phyloP scores from a whole-genome alignment of 2,888 invertebrate genomes.

The Pyrochroa serraticornis region DNA sequence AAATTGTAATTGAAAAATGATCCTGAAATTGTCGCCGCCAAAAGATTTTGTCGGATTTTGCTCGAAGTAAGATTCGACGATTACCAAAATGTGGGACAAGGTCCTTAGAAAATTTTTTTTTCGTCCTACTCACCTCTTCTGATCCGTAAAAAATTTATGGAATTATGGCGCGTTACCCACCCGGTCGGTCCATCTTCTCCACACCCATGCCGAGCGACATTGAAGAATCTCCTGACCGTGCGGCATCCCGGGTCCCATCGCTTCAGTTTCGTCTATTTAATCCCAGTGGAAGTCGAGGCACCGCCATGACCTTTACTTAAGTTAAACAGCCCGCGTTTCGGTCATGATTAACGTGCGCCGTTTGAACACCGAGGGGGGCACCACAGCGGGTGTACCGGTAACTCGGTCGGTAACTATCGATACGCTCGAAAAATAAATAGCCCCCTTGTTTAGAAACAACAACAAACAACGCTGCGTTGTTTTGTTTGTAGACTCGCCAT shows the following conservation, averaged over 20 bases:
- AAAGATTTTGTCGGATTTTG: no score
- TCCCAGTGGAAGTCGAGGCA: conserved; percentile 21
- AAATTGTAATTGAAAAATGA: no score
- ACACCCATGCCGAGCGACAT: background rate
- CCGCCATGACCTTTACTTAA: conserved; percentile 13
- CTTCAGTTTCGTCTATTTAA: conserved; percentile 20
- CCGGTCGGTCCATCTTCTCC: no score
- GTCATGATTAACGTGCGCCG: conserved; percentile 38
- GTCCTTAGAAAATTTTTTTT: no score
- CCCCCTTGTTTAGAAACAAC: conserved; percentile 35
- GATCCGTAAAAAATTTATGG: no score
- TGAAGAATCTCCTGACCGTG: conserved; percentile 11
- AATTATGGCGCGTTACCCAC: no score
- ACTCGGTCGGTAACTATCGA: conserved; percentile 36
- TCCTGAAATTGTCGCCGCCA: no score
- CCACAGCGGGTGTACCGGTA: conserved; percentile 32
- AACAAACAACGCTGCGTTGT: conserved; percentile 15
- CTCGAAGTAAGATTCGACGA: no score
- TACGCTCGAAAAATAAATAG: conserved; percentile 36
- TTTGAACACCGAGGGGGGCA: conserved; percentile 30
- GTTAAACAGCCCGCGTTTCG: conserved; percentile 32
- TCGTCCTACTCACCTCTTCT: no score
- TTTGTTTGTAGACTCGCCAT: conserved; percentile 12
- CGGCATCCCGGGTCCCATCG: conserved; percentile 9
- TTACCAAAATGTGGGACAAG: no score